Conservation (phyloP, 2,888 invertebrate species). For the Drosophila antonietae region DNA sequence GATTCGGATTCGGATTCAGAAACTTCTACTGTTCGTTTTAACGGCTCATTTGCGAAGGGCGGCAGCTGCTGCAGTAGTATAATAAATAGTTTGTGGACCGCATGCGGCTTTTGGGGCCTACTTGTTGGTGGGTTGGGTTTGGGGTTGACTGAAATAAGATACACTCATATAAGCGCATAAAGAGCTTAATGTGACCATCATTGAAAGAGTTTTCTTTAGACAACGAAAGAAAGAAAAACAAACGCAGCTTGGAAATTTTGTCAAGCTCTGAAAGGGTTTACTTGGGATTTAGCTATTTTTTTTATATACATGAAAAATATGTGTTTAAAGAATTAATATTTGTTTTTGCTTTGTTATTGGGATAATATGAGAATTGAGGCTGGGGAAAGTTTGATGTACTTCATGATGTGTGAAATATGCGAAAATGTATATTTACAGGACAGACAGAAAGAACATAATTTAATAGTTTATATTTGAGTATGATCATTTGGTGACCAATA, state of each 20-base stretch:
- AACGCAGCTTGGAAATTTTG: not conserved
- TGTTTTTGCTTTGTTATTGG: too few species aligned
- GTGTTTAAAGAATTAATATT: not conserved
- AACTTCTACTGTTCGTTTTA: constrained; percentile 43
- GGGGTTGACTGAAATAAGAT: constrained; percentile 41
- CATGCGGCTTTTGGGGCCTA: constrained; percentile 48
- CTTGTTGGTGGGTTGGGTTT: constrained; percentile 16
- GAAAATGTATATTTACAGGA: too few species aligned
- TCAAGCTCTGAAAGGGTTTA: not conserved
- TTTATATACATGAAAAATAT: not conserved
- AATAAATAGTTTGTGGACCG: constrained; percentile 71
- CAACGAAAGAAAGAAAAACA: not conserved
- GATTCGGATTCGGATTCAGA: constrained; percentile 44
- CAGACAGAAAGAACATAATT: too few species aligned
- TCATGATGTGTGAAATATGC: too few species aligned
- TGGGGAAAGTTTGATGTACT: not conserved
- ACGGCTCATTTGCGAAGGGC: constrained; percentile 60
- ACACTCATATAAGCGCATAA: constrained; percentile 11
- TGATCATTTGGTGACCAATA: too few species aligned
- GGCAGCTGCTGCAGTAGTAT: constrained; percentile 33
- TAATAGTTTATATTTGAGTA: too few species aligned
- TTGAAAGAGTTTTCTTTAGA: constrained; percentile 6
- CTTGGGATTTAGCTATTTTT: fast-evolving
- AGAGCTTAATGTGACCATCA: not conserved
- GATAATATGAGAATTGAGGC: not conserved